Evolutionary conservation across 2,888 invertebrate genomes (phyloP).

Genomic region (Molanna angustata): DNA sequence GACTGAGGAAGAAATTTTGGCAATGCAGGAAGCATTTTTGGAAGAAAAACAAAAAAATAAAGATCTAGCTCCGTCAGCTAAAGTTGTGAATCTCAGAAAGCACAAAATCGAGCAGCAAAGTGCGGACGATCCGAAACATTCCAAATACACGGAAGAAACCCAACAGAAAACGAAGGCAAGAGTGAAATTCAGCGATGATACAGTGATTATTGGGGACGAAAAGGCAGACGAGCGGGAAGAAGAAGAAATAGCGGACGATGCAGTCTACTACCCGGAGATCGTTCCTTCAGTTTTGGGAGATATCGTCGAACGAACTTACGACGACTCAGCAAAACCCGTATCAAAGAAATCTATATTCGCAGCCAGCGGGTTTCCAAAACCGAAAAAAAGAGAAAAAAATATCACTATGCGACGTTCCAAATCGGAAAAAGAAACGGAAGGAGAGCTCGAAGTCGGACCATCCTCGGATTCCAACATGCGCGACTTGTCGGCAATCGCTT

Average conservation of each 20-base stretch:
- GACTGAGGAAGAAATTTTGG: conserved; percentile 70
- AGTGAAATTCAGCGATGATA: conserved; percentile 11
- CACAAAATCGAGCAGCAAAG: conserved; percentile 30
- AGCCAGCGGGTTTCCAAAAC: conserved; percentile 10
- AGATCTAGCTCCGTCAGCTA: conserved; percentile 60
- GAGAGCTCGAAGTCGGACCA: conserved; percentile 38
- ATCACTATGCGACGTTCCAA: conserved; percentile 43
- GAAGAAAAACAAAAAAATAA: conserved; percentile 54
- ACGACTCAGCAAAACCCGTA: conserved; percentile 2
- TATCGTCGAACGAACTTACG: conserved; percentile 55
- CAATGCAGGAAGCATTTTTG: conserved; percentile 70
- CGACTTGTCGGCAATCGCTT: conserved; percentile 15
- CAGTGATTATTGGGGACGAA: conserved; percentile 16
- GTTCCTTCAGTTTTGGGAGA: conserved; percentile 49
- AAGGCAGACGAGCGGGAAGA: conserved; percentile 46
- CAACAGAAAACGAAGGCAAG: conserved; percentile 38
- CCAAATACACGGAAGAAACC: conserved; percentile 48
- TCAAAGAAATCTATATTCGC: neutral
- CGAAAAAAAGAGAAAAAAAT: conserved; percentile 34
- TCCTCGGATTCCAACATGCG: neutral
- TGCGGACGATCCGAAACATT: conserved; percentile 41
- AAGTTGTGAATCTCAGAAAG: conserved; percentile 48
- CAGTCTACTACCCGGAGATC: conserved; percentile 51
- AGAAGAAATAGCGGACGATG: conserved; percentile 44
- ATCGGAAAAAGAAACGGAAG: conserved; percentile 42